Evolutionary conservation across 2,113 vertebrate genomes (phyloP).

Genomic region (Prinia subflava): DNA sequence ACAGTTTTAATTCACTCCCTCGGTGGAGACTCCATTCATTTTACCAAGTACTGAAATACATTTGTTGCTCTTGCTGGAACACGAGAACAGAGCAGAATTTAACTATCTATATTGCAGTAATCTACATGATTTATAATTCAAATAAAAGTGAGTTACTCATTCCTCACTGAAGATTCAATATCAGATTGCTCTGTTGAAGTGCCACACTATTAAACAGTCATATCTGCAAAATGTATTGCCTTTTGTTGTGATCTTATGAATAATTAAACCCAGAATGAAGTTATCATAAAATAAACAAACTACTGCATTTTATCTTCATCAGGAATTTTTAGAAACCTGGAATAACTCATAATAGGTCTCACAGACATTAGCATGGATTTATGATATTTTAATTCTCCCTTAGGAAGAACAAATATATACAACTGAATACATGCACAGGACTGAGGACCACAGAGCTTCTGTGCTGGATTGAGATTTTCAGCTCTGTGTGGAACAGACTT

Average conservation of each 20-base stretch:
- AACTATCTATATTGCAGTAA: neutral
- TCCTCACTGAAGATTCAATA: neutral
- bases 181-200: neutral
- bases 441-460: neutral
- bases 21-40: neutral
- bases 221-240: constrained; percentile 7
- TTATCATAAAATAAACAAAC: constrained; percentile 15
- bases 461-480: neutral
- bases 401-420: neutral
- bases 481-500: neutral
- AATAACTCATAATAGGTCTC: neutral
- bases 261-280: constrained; percentile 23
- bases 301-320: constrained; percentile 1
- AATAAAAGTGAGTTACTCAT: neutral
- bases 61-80: neutral
- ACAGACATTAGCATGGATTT: neutral
- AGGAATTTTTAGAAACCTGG: neutral
- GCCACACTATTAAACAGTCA: neutral
- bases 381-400: neutral
- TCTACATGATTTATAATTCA: neutral
- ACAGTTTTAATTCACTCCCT: neutral
- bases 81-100: neutral
- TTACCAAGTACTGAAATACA: neutral
- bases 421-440: neutral
- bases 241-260: constrained; percentile 15